Percentiles rank a stretch among this genome's conserved stretches.
These are phyloP conservation scores for Leiothrix lutea DNA, from an alignment of 2,113 vertebrate species.

Conservation along the genomic window DNA sequence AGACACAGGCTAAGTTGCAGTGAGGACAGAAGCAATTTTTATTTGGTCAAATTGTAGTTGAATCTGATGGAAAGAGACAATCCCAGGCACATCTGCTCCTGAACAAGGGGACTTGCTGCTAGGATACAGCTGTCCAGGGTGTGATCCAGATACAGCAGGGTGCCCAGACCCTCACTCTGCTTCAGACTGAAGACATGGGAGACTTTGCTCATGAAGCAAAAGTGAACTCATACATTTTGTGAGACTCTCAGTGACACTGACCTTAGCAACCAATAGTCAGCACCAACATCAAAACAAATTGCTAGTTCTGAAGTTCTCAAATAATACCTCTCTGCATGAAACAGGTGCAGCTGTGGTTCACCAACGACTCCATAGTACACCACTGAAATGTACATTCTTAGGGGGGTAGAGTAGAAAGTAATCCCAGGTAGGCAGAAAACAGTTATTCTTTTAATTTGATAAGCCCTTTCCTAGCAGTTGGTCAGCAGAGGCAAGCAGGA, in stretches of 20 bases:
- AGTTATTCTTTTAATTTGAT: neutral
- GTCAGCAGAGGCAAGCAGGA: neutral
- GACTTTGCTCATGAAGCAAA: neutral
- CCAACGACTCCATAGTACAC: neutral
- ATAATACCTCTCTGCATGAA: neutral
- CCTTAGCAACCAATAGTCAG: neutral
- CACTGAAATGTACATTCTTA: neutral
- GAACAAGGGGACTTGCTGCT: neutral
- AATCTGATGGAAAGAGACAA: neutral
- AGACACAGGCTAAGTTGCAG: fast-evolving
- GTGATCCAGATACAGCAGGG: fast-evolving
- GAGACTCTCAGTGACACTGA: neutral
- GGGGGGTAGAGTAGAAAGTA: neutral
- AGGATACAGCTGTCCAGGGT: neutral
- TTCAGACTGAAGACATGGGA: neutral
- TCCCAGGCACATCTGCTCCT: neutral
- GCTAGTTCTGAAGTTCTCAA: neutral
- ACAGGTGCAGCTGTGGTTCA: neutral
- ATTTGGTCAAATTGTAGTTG: neutral
- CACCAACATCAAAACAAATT: fast-evolving
- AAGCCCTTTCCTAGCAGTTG: neutral
- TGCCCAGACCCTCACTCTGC: neutral
- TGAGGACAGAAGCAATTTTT: neutral
- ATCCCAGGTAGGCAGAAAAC: neutral
- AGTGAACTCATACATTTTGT: neutral